Evolutionary conservation across 2,888 invertebrate species (phyloP).

Genomic region (Ctenicera cuprea): DNA sequence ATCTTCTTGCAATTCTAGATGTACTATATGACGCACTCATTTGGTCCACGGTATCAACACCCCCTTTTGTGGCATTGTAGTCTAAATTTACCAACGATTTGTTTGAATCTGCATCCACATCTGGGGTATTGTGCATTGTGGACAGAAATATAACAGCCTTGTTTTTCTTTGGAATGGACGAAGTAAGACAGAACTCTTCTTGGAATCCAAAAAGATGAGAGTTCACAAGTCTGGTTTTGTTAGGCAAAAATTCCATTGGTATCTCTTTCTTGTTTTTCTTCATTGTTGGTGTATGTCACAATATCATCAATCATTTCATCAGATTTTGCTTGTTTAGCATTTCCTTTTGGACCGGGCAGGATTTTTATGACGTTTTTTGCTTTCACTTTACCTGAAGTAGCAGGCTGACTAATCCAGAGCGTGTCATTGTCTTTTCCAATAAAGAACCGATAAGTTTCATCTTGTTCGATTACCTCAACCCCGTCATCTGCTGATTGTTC

Average conservation of each 20-base stretch:
- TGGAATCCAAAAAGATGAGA: conserved; percentile 54
- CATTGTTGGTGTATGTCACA: background rate
- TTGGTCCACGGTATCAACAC: conserved; percentile 57
- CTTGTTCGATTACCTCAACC: conserved; percentile 1
- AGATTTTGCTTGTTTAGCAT: background rate
- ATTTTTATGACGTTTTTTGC: conserved; percentile 13
- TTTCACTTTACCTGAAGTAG: conserved; percentile 4
- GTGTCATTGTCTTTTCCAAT: conserved; percentile 13
- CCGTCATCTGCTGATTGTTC: conserved; percentile 1
- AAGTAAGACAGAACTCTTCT: conserved; percentile 54
- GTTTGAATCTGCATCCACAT: conserved; percentile 54
- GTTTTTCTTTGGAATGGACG: conserved; percentile 52
- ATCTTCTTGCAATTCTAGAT: conserved; percentile 54
- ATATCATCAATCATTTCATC: too few species aligned
- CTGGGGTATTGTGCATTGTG: conserved; percentile 52
- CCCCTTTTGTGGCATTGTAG: too few species aligned
- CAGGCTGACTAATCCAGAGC: background rate
- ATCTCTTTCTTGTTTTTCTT: conserved; percentile 56
- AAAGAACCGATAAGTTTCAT: conserved; percentile 7
- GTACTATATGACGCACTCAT: conserved; percentile 57
- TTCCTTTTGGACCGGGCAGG: conserved; percentile 15
- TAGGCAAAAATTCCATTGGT: conserved; percentile 55
- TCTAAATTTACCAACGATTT: conserved; percentile 55
- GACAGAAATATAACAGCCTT: conserved; percentile 55
- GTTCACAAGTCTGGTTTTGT: conserved; percentile 15